These are phyloP conservation scores for Sebastes ruberrimus DNA, from an alignment of 2,797 vertebrate species.

Conservation along the genomic window DNA sequence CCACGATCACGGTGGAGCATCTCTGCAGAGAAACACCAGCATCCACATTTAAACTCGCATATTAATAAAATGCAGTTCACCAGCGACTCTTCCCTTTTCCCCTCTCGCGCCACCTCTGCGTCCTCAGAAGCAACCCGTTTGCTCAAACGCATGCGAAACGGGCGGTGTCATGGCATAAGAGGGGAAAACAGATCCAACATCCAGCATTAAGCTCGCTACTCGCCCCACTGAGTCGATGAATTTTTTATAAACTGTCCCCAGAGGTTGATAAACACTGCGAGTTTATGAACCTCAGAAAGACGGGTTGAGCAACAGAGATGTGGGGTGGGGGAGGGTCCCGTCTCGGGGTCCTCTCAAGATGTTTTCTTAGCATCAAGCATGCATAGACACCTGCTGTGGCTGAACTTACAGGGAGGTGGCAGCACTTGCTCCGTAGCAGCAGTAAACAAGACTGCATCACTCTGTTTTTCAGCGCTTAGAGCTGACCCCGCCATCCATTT, in stretches of 20 bases:
- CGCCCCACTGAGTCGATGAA: slow-evolving; percentile 82
- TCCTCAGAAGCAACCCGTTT: slow-evolving; percentile 14
- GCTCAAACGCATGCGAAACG: slow-evolving; percentile 52
- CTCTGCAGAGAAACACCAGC: slow-evolving; percentile 55
- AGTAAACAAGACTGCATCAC: slow-evolving; percentile 77
- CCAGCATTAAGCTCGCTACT: slow-evolving; percentile 81
- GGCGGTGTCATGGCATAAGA: slow-evolving; percentile 37
- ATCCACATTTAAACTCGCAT: slow-evolving; percentile 61
- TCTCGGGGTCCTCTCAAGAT: slow-evolving; percentile 60
- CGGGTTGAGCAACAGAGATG: neutral
- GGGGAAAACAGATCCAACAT: slow-evolving; percentile 33
- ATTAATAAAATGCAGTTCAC: slow-evolving; percentile 67
- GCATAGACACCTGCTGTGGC: slow-evolving; percentile 77
- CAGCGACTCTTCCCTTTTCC: slow-evolving; percentile 21
- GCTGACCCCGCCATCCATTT: slow-evolving; percentile 85
- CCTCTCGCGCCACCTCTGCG: slow-evolving; percentile 20
- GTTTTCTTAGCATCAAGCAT: slow-evolving; percentile 79
- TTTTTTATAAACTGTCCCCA: slow-evolving; percentile 89
- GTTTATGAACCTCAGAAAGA: neutral
- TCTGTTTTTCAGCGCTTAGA: slow-evolving; percentile 36
- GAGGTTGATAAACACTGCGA: slow-evolving; percentile 84
- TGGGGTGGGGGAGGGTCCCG: neutral
- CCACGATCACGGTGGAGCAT: slow-evolving; percentile 51
- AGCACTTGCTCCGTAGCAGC: slow-evolving; percentile 75
- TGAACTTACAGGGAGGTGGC: slow-evolving; percentile 75